A percentile compares a stretch with the other conserved stretches of the same genome.
These are phyloP conservation scores for Tiliqua scincoides DNA, from an alignment of 2,113 vertebrate genomes.

Conservation along the genomic window DNA sequence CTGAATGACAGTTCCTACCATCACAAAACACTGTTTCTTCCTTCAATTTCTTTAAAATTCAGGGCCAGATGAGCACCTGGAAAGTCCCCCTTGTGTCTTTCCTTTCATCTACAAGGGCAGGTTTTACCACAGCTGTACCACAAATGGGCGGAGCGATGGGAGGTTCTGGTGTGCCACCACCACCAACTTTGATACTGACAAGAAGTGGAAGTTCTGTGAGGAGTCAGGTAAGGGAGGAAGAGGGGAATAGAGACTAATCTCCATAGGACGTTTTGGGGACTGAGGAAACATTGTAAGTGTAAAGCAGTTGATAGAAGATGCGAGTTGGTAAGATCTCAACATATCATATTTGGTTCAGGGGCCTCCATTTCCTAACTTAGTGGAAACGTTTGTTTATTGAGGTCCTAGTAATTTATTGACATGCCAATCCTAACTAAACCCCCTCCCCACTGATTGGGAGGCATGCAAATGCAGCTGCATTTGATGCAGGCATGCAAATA, in stretches of 20 bases:
- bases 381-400: not conserved
- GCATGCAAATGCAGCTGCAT: too few relatives aligned
- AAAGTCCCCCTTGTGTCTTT: conserved; percentile 9
- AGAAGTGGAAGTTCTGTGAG: not conserved
- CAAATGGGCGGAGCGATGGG: not conserved
- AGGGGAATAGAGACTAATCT: not conserved
- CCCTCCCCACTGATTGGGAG: too few relatives aligned
- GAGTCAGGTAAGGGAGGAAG: not conserved
- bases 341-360: not conserved
- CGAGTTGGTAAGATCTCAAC: too few relatives aligned
- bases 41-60: not conserved
- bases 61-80: not conserved
- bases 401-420: not conserved
- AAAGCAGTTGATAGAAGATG: too few relatives aligned
- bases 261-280: too few relatives aligned
- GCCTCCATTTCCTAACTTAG: not conserved
- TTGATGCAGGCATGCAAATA: too few relatives aligned
- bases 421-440: too few relatives aligned
- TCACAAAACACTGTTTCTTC: not conserved
- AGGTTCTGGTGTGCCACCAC: conserved; percentile 20
- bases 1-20: not conserved
- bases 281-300: too few relatives aligned
- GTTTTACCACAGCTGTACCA: conserved; percentile 5
- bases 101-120: conserved; percentile 8
- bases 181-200: conserved; percentile 17